phyloP scores from a whole-genome alignment of 2,797 vertebrate genomes.

The Pogoniulus pusillus region DNA sequence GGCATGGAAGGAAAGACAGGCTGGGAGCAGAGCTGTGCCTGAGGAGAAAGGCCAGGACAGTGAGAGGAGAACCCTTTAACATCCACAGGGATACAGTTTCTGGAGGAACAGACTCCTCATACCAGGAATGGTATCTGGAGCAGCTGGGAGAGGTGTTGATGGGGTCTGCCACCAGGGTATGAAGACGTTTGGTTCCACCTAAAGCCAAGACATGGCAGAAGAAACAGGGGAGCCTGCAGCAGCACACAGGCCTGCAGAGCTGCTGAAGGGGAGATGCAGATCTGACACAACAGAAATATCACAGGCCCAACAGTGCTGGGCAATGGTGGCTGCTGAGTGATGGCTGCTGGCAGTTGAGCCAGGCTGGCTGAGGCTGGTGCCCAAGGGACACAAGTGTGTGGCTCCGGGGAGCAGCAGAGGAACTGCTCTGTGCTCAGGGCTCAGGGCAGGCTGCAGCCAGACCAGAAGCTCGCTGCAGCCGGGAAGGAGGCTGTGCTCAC shows the following conservation, averaged over 20 bases:
- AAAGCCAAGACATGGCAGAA: not conserved
- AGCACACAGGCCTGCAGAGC: not conserved
- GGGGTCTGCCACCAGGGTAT: not conserved
- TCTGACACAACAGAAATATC: not conserved
- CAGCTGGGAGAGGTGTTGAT: conserved; percentile 49
- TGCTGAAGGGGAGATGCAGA: not conserved
- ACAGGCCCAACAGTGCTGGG: not conserved
- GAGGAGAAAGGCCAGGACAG: not conserved
- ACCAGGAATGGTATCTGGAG: conserved; percentile 22
- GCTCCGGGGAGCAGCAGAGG: not conserved
- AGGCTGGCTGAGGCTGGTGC: not conserved
- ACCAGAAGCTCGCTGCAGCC: not conserved
- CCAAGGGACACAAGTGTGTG: not conserved
- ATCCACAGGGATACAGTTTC: not conserved
- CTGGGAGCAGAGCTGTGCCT: not conserved
- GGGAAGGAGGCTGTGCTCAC: not conserved
- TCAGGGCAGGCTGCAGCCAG: not conserved
- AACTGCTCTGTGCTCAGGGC: not conserved
- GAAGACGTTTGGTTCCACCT: not conserved
- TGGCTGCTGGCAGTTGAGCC: not conserved
- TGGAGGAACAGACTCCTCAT: conserved; percentile 39
- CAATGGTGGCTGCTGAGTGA: not conserved
- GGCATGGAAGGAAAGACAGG: not conserved
- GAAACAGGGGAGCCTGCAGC: not conserved
- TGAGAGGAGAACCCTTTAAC: conserved; percentile 28